These are phyloP conservation scores for Pandemis heparana DNA, from an alignment of 2,888 invertebrate species.

Conservation along the genomic window DNA sequence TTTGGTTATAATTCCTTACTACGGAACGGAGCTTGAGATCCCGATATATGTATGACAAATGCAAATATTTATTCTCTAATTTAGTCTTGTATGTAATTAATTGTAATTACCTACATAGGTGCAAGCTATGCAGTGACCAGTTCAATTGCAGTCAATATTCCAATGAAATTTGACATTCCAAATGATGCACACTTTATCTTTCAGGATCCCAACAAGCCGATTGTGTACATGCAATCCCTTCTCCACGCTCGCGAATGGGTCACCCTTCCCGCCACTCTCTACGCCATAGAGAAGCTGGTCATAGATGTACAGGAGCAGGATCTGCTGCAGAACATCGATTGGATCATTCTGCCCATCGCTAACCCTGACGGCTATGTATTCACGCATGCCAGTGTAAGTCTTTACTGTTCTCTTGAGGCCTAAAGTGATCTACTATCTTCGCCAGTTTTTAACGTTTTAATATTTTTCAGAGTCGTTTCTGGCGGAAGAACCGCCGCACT, in stretches of 20 bases:
- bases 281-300: conserved; percentile 88
- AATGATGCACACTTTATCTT: too few relatives aligned
- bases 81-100: too few relatives aligned
- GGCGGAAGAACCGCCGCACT: conserved; percentile 6
- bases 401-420: background rate
- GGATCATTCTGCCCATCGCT: conserved; percentile 87
- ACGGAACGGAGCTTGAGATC: too few relatives aligned
- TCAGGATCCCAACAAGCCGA: conserved; percentile 77
- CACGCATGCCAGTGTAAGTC: conserved; percentile 77
- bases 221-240: conserved; percentile 85
- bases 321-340: conserved; percentile 86
- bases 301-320: conserved; percentile 81
- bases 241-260: conserved; percentile 90
- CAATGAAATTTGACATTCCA: too few relatives aligned
- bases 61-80: too few relatives aligned
- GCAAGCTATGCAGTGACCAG: too few relatives aligned
- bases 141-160: too few relatives aligned
- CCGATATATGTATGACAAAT: too few relatives aligned
- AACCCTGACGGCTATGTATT: conserved; percentile 91
- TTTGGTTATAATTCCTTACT: too few relatives aligned
- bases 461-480: conserved; percentile 69
- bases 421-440: too few relatives aligned
- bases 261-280: conserved; percentile 87
- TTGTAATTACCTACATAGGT: too few relatives aligned
- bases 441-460: background rate